A percentile compares a stretch with the other conserved stretches of the same genome.
Evolutionary conservation across 2,888 invertebrate genomes (phyloP).

Genomic region (Elysia crispata): DNA sequence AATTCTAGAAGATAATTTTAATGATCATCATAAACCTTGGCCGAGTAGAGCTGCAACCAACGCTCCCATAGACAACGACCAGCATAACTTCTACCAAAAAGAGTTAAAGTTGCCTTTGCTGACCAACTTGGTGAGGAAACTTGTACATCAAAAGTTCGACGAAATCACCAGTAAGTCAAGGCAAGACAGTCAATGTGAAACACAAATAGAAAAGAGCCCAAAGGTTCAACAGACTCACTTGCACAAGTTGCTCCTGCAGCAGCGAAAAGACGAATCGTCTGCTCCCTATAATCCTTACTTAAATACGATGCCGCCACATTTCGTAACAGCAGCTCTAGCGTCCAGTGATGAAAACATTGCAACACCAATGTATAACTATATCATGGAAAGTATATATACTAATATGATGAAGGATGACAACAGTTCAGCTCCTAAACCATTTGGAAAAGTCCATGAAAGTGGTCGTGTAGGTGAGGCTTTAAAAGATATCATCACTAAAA

Average conservation of each 20-base stretch:
- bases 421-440: constrained; percentile 48
- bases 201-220: constrained; percentile 6
- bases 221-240: constrained; percentile 7
- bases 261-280: background rate
- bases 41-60: constrained; percentile 55
- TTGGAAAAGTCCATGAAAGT: constrained; percentile 66
- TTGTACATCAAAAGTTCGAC: constrained; percentile 74
- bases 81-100: no score
- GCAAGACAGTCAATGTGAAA: no score
- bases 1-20: no score
- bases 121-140: constrained; percentile 74
- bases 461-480: constrained; percentile 80
- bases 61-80: constrained; percentile 59
- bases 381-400: constrained; percentile 42
- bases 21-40: no score
- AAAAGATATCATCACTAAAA: constrained; percentile 93
- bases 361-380: constrained; percentile 92
- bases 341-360: constrained; percentile 83
- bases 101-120: constrained; percentile 74
- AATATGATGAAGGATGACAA: constrained; percentile 52
- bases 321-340: constrained; percentile 26
- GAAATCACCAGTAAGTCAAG: constrained; percentile 32
- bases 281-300: constrained; percentile 49
- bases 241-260: constrained; percentile 1
- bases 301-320: constrained; percentile 50